Evolutionary conservation across 2,797 vertebrate species (phyloP).

Genomic region (Tolypeutes matacus): DNA sequence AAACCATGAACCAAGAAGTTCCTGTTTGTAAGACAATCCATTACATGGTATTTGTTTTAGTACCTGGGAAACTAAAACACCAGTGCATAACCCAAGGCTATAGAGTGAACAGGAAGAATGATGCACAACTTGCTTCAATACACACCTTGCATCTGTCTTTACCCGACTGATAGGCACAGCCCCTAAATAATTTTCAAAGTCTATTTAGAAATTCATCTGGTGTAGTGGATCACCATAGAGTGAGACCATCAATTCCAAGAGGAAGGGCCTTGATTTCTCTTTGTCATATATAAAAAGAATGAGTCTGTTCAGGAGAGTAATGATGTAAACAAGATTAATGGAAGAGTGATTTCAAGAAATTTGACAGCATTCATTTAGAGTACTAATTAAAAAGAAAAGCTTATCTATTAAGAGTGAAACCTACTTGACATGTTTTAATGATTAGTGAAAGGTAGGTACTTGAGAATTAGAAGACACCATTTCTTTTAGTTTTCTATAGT

Average conservation of each 20-base stretch:
- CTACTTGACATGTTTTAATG: constrained; percentile 35
- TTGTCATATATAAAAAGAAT: constrained; percentile 46
- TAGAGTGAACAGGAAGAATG: not conserved
- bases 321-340: constrained; percentile 56
- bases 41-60: too few species aligned
- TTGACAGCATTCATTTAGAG: constrained; percentile 30
- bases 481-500: constrained; percentile 23
- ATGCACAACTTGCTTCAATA: not conserved
- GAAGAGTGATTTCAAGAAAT: constrained; percentile 36
- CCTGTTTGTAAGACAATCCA: too few species aligned
- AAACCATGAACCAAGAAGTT: too few species aligned
- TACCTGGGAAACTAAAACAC: not conserved
- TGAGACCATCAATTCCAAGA: constrained; percentile 29
- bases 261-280: constrained; percentile 42
- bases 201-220: constrained; percentile 45
- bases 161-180: not conserved
- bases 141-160: not conserved
- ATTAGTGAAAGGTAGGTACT: not conserved
- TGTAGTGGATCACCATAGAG: not conserved
- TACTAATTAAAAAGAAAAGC: constrained; percentile 61
- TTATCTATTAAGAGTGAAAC: constrained; percentile 30
- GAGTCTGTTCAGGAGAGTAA: constrained; percentile 49
- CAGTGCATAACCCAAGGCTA: not conserved
- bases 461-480: not conserved
- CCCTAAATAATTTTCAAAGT: constrained; percentile 2